Evolutionary conservation across 1,140 invertebrate genomes (phyloP).

Genomic region (Drosophila guanche): DNA sequence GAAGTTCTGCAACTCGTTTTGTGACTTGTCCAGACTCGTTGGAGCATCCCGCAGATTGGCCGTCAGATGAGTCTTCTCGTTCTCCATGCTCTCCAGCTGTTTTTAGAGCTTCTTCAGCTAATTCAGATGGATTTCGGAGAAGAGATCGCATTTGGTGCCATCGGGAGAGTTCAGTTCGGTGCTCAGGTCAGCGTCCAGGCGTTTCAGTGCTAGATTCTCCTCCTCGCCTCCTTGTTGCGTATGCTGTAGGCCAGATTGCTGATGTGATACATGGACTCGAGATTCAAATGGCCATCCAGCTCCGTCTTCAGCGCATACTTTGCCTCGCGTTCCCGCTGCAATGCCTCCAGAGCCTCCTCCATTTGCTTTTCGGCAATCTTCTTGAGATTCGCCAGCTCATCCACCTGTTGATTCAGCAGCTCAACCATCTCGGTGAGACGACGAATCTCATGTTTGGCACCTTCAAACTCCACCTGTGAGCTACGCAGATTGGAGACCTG

Average conservation of each 20-base stretch:
- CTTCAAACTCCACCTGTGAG: constrained; percentile 98
- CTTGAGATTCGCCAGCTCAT: constrained; percentile 95
- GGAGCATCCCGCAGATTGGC: constrained; percentile 91
- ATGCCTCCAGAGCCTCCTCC: constrained; percentile 96
- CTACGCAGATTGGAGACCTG: constrained; percentile 96
- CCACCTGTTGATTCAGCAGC: constrained; percentile 92
- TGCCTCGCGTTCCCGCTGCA: constrained; percentile 96
- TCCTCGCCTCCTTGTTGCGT: constrained; percentile 92
- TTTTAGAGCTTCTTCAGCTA: constrained; percentile 97
- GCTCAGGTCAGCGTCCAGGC: constrained; percentile 90
- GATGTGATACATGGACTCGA: constrained; percentile 95
- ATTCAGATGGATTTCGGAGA: constrained; percentile 98
- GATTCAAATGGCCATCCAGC: constrained; percentile 96
- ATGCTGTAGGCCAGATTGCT: constrained; percentile 95
- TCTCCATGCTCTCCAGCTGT: constrained; percentile 94
- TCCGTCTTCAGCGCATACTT: constrained; percentile 99
- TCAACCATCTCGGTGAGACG: constrained; percentile 94
- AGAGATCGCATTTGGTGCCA: constrained; percentile 94
- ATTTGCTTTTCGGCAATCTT: constrained; percentile 98
- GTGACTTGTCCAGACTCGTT: constrained; percentile 90
- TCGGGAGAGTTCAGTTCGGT: constrained; percentile 88
- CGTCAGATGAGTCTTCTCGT: constrained; percentile 89
- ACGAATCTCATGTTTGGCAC: constrained; percentile 97
- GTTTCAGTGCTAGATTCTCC: constrained; percentile 90
- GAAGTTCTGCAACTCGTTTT: constrained; percentile 90